Conservation (phyloP, 1,140 invertebrate species). For the Bombus polaris region DNA sequence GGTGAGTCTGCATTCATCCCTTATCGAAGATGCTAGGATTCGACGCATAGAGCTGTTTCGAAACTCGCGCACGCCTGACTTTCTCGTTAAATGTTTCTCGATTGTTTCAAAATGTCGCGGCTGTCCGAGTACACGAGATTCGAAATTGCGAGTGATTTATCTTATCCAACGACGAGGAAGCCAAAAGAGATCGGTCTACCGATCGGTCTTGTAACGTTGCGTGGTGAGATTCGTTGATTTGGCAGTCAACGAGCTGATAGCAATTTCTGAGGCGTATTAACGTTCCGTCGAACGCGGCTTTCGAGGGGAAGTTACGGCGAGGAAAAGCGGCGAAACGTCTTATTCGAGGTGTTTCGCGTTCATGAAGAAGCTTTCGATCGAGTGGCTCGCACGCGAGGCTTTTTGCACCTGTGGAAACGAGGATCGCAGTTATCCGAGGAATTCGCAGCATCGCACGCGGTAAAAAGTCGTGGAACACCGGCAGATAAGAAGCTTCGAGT, state of each 20-base stretch:
- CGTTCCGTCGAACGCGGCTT: neutral
- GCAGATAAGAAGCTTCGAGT: constrained; percentile 28
- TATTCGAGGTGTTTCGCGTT: neutral
- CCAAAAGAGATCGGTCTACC: too few relatives aligned
- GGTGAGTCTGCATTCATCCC: constrained; percentile 54
- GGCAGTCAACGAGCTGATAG: neutral
- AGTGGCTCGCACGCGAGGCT: constrained; percentile 1
- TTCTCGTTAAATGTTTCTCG: neutral
- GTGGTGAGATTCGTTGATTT: neutral
- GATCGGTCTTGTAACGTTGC: neutral
- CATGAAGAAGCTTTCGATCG: neutral
- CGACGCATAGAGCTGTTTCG: too few relatives aligned
- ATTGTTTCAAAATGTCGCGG: too few relatives aligned
- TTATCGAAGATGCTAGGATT: neutral
- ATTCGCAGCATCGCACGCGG: neutral
- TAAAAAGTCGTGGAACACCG: neutral
- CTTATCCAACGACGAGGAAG: too few relatives aligned
- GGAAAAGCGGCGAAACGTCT: neutral
- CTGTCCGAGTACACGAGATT: too few relatives aligned
- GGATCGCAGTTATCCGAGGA: constrained; percentile 3
- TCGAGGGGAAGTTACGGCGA: too few relatives aligned
- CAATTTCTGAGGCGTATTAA: neutral
- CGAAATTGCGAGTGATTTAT: too few relatives aligned
- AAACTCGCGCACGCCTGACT: neutral
- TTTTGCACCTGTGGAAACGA: neutral